These are phyloP conservation scores for Tarsius wallacei DNA, from an alignment of 2,797 vertebrate species.

Conservation along the genomic window DNA sequence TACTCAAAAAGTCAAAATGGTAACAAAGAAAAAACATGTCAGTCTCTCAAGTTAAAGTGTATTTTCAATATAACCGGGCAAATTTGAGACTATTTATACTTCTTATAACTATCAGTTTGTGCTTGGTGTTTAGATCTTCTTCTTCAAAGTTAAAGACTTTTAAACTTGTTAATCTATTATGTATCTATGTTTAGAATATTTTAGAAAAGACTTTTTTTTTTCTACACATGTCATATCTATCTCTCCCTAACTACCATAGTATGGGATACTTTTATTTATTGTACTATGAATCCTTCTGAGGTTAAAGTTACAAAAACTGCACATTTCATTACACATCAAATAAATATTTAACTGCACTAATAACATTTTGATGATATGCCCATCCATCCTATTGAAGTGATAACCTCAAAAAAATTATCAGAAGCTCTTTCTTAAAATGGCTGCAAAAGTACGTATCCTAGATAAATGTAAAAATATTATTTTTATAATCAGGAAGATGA, in stretches of 20 bases:
- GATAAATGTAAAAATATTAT: conserved; percentile 54
- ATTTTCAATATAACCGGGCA: no score
- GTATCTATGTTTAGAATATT: background rate
- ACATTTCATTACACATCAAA: conserved; percentile 38
- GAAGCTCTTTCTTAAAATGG: conserved; percentile 29
- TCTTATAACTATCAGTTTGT: conserved; percentile 40
- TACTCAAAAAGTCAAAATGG: conserved; percentile 26
- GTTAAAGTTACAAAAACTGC: conserved; percentile 43
- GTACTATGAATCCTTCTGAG: conserved; percentile 1
- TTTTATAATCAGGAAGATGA: background rate
- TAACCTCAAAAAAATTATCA: conserved; percentile 42
- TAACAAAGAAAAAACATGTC: background rate
- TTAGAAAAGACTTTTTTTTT: background rate
- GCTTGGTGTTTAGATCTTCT: background rate
- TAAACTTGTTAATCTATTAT: background rate
- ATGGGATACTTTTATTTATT: background rate
- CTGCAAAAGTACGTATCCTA: background rate
- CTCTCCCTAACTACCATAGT: background rate
- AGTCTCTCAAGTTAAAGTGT: no score
- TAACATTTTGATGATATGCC: conserved; percentile 3
- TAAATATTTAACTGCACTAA: conserved; percentile 69
- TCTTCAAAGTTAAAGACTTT: conserved; percentile 21
- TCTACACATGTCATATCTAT: background rate
- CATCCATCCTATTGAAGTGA: conserved; percentile 20
- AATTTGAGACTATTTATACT: background rate